Conservation (phyloP, 92 coral and sea anemone genomes). For the Parazoanthus swiftii region DNA sequence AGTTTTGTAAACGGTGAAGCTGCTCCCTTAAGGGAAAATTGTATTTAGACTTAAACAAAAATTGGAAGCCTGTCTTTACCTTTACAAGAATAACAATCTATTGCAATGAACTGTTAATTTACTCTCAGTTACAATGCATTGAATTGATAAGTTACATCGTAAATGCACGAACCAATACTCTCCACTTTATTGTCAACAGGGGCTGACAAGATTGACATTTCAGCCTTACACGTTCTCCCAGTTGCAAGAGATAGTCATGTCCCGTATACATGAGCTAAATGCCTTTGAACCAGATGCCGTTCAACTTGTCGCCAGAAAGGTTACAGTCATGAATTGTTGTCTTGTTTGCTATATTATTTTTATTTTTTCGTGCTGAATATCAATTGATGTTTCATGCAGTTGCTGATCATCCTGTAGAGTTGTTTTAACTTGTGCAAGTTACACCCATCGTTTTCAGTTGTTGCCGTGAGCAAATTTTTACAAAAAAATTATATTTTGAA, state of each 20-base stretch:
- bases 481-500: too few relatives aligned
- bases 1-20: too few relatives aligned
- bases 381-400: too few relatives aligned
- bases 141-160: too few relatives aligned
- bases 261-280: slow-evolving; percentile 79
- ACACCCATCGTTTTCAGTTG: not conserved
- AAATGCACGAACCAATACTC: not conserved
- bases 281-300: slow-evolving; percentile 96
- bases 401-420: too few relatives aligned
- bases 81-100: too few relatives aligned
- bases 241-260: slow-evolving; percentile 89
- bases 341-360: not conserved
- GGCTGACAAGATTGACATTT: slow-evolving; percentile 91
- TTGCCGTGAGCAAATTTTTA: not conserved
- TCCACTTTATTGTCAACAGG: slow-evolving; percentile 51
- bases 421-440: not conserved
- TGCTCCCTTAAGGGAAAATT: too few relatives aligned
- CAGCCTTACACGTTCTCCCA: slow-evolving; percentile 96
- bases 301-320: slow-evolving; percentile 97
- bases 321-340: not conserved
- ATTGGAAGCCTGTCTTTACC: too few relatives aligned
- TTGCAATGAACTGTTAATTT: too few relatives aligned
- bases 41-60: not conserved
- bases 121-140: too few relatives aligned
- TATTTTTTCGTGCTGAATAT: not conserved